A percentile compares a stretch with the other conserved stretches of the same genome.
These are phyloP conservation scores for Pachydiplax longipennis DNA, from an alignment of 2,888 invertebrate genomes.

Conservation along the genomic window DNA sequence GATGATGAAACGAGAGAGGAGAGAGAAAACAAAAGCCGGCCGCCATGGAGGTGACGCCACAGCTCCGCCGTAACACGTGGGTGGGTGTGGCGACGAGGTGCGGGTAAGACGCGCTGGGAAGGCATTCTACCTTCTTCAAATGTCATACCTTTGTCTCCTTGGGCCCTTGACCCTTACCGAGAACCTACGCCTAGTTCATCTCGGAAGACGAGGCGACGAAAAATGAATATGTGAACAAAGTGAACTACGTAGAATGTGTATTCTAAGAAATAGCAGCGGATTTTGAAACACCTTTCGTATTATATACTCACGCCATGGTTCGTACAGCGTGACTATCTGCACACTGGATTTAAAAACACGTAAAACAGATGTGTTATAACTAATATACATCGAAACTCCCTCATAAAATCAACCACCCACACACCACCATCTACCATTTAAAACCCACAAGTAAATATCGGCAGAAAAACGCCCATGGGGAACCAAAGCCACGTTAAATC, in stretches of 20 bases:
- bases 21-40: background rate
- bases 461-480: no score
- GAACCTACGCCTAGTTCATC: background rate
- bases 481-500: no score
- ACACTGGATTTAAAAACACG: no score
- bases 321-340: no score
- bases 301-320: no score
- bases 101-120: background rate
- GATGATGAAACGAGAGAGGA: background rate
- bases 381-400: no score
- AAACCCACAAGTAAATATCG: no score
- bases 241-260: background rate
- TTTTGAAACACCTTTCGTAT: no score
- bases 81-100: conserved; percentile 3
- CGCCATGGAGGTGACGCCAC: background rate
- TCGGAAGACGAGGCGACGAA: background rate
- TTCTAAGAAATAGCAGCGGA: no score
- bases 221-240: background rate
- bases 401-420: no score
- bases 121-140: background rate
- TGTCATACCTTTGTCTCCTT: background rate
- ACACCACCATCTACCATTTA: no score
- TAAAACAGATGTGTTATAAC: no score
- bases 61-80: background rate
- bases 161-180: conserved; percentile 13